phyloP scores from a whole-genome alignment of 2,888 invertebrate species.

The Agapetus fuscipes region DNA sequence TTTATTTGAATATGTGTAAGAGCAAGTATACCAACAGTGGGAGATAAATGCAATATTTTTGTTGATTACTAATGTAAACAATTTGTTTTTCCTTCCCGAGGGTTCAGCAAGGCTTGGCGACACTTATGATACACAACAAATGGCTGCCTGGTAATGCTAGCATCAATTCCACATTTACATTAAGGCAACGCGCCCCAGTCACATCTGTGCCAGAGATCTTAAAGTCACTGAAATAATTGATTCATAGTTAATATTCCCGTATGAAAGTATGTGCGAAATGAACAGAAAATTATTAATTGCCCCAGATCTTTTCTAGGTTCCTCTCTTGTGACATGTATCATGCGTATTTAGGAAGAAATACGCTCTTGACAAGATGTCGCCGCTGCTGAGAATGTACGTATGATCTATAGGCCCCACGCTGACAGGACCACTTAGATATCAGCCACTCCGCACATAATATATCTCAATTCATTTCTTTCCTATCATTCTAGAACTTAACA shows the following conservation, averaged over 20 bases:
- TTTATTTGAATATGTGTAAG: too few species aligned
- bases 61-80: slow-evolving; percentile 20
- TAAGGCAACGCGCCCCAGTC: too few species aligned
- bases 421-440: slow-evolving; percentile 22
- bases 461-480: neutral
- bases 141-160: too few species aligned
- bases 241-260: slow-evolving; percentile 25
- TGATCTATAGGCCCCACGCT: slow-evolving; percentile 30
- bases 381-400: slow-evolving; percentile 38
- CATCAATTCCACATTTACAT: too few species aligned
- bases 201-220: too few species aligned
- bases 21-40: too few species aligned
- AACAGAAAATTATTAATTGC: slow-evolving; percentile 50
- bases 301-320: slow-evolving; percentile 54
- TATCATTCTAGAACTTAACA: too few species aligned
- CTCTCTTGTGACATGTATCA: slow-evolving; percentile 22
- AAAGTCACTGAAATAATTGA: too few species aligned
- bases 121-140: too few species aligned
- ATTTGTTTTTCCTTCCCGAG: slow-evolving; percentile 22
- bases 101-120: slow-evolving; percentile 19
- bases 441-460: neutral
- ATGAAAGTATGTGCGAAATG: slow-evolving; percentile 39
- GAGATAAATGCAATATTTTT: neutral
- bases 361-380: slow-evolving; percentile 33
- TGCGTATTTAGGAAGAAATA: slow-evolving; percentile 26